These are phyloP conservation scores for Otocyon megalotis DNA, from an alignment of 2,113 vertebrate genomes.

Conservation along the genomic window DNA sequence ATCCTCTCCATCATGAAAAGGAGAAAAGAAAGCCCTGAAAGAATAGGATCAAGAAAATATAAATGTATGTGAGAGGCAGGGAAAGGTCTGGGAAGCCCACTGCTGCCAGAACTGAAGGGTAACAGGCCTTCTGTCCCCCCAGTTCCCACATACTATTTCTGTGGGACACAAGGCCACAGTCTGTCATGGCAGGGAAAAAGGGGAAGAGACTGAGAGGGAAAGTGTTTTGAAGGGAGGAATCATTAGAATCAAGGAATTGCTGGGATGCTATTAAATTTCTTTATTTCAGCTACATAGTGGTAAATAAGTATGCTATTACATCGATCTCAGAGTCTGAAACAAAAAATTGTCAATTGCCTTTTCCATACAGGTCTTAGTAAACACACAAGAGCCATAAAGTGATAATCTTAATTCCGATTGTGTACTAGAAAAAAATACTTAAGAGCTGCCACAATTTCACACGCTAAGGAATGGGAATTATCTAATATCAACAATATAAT, in stretches of 20 bases:
- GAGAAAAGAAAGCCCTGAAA: neutral
- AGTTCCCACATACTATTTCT: neutral
- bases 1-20: slow-evolving; percentile 20
- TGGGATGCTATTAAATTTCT: neutral
- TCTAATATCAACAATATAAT: neutral
- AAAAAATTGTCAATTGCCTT: slow-evolving; percentile 14
- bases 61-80: neutral
- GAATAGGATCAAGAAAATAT: neutral
- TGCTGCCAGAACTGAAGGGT: neutral
- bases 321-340: slow-evolving; percentile 26
- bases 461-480: slow-evolving; percentile 1
- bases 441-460: neutral
- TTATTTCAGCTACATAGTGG: neutral
- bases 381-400: neutral
- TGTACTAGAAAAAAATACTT: neutral
- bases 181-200: neutral
- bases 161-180: neutral
- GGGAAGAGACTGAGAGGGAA: neutral
- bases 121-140: neutral
- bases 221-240: neutral
- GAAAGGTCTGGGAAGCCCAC: neutral
- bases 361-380: neutral
- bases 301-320: neutral
- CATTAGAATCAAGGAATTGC: neutral
- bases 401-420: neutral